Evolutionary conservation across 2,113 vertebrate genomes (phyloP).

Genomic region (Chionomys nivalis): DNA sequence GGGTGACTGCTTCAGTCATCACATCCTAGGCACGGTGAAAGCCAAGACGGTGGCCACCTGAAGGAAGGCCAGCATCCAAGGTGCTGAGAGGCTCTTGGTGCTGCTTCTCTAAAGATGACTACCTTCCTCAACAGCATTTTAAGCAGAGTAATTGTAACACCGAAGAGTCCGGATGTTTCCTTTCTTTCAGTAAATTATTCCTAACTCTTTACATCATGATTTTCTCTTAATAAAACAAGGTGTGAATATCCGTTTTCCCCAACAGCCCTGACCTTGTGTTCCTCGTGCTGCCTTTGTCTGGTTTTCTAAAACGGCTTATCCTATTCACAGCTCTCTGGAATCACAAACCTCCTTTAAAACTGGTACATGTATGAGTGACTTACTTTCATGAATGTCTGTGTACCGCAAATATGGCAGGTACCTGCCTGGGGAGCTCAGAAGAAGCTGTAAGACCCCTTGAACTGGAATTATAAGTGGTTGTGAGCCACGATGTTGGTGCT

Average conservation of each 20-base stretch:
- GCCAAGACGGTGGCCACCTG: rapidly evolving
- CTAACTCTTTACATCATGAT: neutral
- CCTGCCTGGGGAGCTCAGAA: neutral
- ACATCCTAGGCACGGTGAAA: neutral
- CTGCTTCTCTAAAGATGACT: neutral
- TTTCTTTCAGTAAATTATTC: constrained; percentile 4
- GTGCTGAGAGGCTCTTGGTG: neutral
- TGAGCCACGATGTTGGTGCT: no score
- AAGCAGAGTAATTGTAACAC: neutral
- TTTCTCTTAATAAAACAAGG: neutral
- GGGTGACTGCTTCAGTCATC: neutral
- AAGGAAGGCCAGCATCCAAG: neutral
- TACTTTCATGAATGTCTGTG: neutral
- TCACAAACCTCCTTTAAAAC: neutral
- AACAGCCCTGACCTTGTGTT: neutral
- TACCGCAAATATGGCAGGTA: neutral
- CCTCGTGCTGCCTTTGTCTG: neutral
- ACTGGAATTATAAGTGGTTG: neutral
- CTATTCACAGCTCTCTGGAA: neutral
- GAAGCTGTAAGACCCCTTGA: neutral
- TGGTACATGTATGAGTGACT: neutral
- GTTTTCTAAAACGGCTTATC: neutral
- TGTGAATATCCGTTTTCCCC: neutral
- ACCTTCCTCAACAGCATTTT: neutral
- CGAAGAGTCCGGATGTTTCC: neutral